These are phyloP conservation scores for Diabrotica virgifera DNA, from an alignment of 1,140 invertebrate genomes.

Conservation along the genomic window DNA sequence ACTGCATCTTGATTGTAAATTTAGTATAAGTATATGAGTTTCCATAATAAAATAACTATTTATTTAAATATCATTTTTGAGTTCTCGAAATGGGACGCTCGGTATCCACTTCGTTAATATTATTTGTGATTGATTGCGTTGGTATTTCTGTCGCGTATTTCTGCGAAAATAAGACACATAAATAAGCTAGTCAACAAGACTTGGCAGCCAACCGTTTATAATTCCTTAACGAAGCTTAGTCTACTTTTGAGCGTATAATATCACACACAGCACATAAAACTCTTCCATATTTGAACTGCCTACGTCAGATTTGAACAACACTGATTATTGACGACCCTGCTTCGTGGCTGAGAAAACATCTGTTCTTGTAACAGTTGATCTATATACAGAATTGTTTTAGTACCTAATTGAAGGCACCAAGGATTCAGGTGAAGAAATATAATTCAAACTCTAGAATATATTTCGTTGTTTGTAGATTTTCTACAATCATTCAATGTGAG, in stretches of 20 bases:
- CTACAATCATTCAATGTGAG: too few species aligned
- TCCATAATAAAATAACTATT: too few species aligned
- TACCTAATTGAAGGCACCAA: not conserved
- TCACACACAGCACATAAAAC: conserved; percentile 22
- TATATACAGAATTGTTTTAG: not conserved
- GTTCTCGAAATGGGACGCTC: too few species aligned
- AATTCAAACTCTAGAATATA: too few species aligned
- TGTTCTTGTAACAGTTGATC: not conserved
- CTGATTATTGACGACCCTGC: not conserved
- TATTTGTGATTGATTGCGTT: not conserved
- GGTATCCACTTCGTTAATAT: not conserved
- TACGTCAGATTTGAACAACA: conserved; percentile 18
- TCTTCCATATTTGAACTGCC: conserved; percentile 20
- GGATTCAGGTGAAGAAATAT: too few species aligned
- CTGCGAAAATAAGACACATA: conserved; percentile 17
- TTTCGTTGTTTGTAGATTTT: not conserved
- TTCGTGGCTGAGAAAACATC: not conserved
- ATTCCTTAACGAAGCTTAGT: conserved; percentile 27
- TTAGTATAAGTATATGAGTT: too few species aligned
- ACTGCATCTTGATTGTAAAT: too few species aligned
- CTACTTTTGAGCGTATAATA: conserved; percentile 21
- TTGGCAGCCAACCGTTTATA: conserved; percentile 24
- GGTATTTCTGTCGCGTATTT: conserved; percentile 11
- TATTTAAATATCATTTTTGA: too few species aligned
- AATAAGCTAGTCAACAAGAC: conserved; percentile 19